Base-by-base conservation (phyloP, 2,113 vertebrate species). In the Phrynosoma blainvillii region DNA sequence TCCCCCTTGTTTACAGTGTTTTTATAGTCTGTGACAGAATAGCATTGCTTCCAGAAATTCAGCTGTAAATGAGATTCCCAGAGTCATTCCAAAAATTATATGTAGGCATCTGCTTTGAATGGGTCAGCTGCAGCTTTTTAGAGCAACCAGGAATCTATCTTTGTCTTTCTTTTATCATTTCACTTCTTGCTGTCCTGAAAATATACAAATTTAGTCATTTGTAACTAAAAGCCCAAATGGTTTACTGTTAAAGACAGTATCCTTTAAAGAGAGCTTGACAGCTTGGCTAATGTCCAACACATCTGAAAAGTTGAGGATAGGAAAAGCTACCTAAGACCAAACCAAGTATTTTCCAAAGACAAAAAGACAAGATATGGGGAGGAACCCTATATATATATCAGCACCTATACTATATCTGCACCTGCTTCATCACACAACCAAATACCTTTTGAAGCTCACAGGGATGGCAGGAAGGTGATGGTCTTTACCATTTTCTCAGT, bases 21-120 rank as follows among this genome's bases (percentile, higher is more conserved):
- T 47, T 96, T 95, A 94, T 62, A 79, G 93, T 91, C 74, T 88
- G 89, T 94, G 91, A 95, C 91, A 94, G 90, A 95, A 84, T 47
- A 85, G 47, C 91, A 93, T 94, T 93, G 88, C 90, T 96, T 96
- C 91, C 90, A 96, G 91, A 89, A 95, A 89, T 87, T 20, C 56
- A 88, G 42, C 47, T 73, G 91, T 94, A 95, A 95, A 92, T 89
- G 91, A 66, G 40, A 93, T 96, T 95, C 93, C 92, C 95, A 94
- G 93, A 92, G 95, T 88, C 88, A 90, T 95, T 92, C 84, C 89
- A 91, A 95, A 36, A 89, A 88, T 40, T 83, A 1, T 87, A 90
- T 76, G 85, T 89, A 92, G 79, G 68, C 76, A 93, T 79, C 8
- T 89, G 56, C 78, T 83, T 89, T 92, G 87, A 91, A 84, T 91